Evolutionary conservation across 2,888 invertebrate genomes (phyloP), one percentile per base, ranked within the genome.

Genomic region (Phanerotoma sp.): DNA sequence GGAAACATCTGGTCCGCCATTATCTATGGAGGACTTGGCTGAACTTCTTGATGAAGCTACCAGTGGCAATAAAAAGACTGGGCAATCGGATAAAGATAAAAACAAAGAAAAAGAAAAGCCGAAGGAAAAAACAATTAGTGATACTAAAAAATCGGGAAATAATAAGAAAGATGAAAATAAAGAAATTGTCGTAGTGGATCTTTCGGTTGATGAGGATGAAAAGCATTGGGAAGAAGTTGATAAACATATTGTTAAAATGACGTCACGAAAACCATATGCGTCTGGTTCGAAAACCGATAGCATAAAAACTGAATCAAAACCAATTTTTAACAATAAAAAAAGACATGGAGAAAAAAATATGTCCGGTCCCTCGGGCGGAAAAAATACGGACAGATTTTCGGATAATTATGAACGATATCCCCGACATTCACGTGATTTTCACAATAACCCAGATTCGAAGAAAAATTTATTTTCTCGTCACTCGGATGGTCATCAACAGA

Each of bases 1-100:
- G 1, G 64, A 70, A 1, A 66, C 68, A 1, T 69, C 68, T 0
- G 67, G 70, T 28, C 75, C 75, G 4, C 77, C 77, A 2, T 60
- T 77, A 4, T 71, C 76, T 2, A 67, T 66, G 32, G 74, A 74
- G 45, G 77, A 78, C 49, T 28, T 78, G 18, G 72, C 72, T 2
- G 73, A 73, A 37, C 60, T 74, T 10, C 52, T 77, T 58, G 61
- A 72, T 54, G 67, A 82, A 67, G 75, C 79, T 67, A 63, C 79
- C 76, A n/a, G n/a, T n/a, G n/a, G n/a, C n/a, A 61, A 73, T 67
- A 63, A 54, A 15, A 61, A 60, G 50, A 58, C 57, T 16, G 54
- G 60, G 9, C 61, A 65, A 18, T 41, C 53, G 11, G 64, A 56
- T 41, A 4, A 10, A n/a, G 13, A 60, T n/a, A 15, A 16, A 1